Conservation (phyloP, 2,888 invertebrate genomes). For the Dolichomitus sp. region DNA sequence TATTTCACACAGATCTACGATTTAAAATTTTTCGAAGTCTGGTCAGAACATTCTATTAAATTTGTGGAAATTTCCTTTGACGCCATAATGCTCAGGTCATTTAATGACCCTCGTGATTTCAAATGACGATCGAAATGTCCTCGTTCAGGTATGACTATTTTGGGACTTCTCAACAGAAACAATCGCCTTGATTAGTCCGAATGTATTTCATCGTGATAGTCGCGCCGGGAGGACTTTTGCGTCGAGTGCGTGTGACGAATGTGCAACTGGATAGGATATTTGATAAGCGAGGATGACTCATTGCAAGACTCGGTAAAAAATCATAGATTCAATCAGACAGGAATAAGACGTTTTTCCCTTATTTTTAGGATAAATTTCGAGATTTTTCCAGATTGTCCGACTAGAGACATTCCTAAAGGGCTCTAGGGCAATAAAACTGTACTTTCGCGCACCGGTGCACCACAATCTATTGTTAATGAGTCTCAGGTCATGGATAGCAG, state of each 20-base stretch:
- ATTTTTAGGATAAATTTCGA: background rate
- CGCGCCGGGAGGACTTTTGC: background rate
- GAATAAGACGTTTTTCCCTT: background rate
- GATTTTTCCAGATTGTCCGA: conserved; percentile 5
- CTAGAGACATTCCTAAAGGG: background rate
- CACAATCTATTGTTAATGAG: conserved; percentile 23
- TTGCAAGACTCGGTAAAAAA: conserved; percentile 3
- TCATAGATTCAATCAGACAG: background rate
- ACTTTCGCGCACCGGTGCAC: background rate
- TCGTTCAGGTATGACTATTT: background rate
- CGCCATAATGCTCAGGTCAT: background rate
- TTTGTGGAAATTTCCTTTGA: background rate
- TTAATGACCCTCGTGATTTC: background rate
- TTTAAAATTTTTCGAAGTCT: no score
- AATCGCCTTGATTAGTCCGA: background rate
- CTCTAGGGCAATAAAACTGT: conserved; percentile 15
- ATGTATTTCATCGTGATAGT: background rate
- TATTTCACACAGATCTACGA: no score
- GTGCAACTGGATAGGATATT: background rate
- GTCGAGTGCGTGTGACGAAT: background rate
- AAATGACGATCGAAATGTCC: background rate
- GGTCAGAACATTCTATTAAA: background rate
- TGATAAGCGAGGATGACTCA: conserved; percentile 1
- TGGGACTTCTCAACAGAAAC: background rate
- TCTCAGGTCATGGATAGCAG: background rate